A percentile compares a stretch with the other conserved stretches of the same genome.
Conservation (phyloP, 2,888 invertebrate genomes). For the Acholoe squamosa region DNA sequence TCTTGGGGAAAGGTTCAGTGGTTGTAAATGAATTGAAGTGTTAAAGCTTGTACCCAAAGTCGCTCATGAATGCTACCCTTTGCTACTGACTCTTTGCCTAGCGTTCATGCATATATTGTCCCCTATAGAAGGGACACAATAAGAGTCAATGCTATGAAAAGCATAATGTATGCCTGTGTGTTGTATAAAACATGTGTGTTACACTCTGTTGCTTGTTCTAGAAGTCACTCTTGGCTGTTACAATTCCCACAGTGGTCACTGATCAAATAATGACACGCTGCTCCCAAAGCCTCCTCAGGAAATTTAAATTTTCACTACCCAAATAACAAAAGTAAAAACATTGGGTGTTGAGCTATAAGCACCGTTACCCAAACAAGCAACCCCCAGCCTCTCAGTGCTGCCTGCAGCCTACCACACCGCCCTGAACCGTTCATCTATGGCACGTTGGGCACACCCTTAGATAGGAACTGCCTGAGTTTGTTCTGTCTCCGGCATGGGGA, state of each 20-base stretch:
- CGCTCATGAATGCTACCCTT: no score
- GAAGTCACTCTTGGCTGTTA: no score
- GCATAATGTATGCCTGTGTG: no score
- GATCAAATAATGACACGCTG: background rate
- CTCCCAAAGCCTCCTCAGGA: background rate
- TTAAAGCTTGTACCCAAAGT: no score
- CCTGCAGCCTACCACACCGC: background rate
- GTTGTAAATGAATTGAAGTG: no score
- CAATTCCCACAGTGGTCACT: background rate
- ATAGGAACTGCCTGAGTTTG: constrained; percentile 54
- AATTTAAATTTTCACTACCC: constrained; percentile 4
- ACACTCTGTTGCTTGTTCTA: no score
- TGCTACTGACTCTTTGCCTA: no score
- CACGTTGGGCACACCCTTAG: constrained; percentile 44
- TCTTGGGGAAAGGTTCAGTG: no score
- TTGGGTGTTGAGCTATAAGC: background rate
- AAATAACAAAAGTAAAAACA: background rate
- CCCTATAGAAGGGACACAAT: no score
- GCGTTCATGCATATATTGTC: no score
- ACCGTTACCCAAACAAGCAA: background rate
- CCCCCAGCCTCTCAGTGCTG: background rate
- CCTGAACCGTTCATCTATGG: background rate
- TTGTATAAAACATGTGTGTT: no score
- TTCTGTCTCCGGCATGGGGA: background rate
- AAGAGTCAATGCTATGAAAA: no score